These are phyloP conservation scores for Archips crataeganus DNA, from an alignment of 2,888 invertebrate species.

Conservation along the genomic window DNA sequence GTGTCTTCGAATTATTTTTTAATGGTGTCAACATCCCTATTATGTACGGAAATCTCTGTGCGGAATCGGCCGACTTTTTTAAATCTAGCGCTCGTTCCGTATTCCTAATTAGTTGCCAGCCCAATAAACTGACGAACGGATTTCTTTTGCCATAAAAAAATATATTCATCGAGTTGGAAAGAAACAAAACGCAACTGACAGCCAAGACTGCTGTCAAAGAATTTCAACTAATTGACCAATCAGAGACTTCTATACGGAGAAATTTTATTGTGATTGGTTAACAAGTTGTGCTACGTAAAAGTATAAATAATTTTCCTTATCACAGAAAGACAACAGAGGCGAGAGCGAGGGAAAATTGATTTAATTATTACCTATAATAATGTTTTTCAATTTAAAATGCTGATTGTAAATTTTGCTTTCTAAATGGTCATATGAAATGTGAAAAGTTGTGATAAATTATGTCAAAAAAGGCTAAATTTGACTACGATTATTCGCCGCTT, in stretches of 20 bases:
- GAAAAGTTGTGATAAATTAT: slow-evolving; percentile 42
- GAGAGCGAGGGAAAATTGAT: slow-evolving; percentile 16
- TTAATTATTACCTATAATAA: neutral
- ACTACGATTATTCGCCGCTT: slow-evolving; percentile 62
- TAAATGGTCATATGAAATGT: neutral
- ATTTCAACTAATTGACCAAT: slow-evolving; percentile 5
- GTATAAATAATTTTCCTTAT: slow-evolving; percentile 4
- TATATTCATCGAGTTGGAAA: neutral
- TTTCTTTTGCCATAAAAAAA: too few relatives aligned
- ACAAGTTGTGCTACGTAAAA: neutral
- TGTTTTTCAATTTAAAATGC: neutral
- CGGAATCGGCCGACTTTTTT: too few relatives aligned
- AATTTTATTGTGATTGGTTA: slow-evolving; percentile 9
- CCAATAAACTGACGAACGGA: too few relatives aligned
- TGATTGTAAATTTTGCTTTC: neutral
- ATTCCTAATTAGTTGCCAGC: too few relatives aligned
- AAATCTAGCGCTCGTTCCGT: too few relatives aligned
- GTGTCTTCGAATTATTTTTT: too few relatives aligned
- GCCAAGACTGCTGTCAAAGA: neutral
- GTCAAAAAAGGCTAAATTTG: slow-evolving; percentile 51
- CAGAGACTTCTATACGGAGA: neutral
- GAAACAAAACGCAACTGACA: slow-evolving; percentile 21
- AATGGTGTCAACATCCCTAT: too few relatives aligned
- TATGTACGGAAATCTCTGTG: too few relatives aligned
- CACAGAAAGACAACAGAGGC: neutral